Evolutionary conservation across 2,113 vertebrate species (phyloP).

Genomic region (Siniperca knerii): DNA sequence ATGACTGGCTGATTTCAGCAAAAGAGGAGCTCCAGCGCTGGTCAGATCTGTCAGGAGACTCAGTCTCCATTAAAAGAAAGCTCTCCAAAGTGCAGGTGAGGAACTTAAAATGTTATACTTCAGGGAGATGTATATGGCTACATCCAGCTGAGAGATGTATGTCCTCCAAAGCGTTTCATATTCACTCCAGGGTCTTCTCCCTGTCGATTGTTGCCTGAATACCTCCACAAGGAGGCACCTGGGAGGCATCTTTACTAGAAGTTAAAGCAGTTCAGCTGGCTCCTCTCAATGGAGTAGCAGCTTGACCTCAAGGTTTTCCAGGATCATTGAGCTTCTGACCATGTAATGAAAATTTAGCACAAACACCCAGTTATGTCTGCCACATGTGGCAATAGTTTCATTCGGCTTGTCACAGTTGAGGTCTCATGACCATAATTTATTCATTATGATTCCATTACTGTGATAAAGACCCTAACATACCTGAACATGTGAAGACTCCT

Average conservation of each 20-base stretch:
- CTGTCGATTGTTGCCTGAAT: not conserved
- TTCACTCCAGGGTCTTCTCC: not conserved
- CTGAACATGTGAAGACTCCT: too few species aligned
- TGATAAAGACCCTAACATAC: too few species aligned
- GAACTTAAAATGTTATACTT: not conserved
- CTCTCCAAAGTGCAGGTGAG: conserved; percentile 92
- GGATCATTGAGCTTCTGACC: not conserved
- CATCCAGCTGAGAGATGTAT: not conserved
- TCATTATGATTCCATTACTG: not conserved
- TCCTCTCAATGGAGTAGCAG: not conserved
- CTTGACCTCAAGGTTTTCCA: not conserved
- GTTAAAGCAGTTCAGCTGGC: not conserved
- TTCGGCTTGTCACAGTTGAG: not conserved
- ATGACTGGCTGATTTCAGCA: conserved; percentile 95
- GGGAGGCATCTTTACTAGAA: not conserved
- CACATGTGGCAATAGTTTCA: not conserved
- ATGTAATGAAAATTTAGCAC: not conserved
- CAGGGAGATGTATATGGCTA: not conserved
- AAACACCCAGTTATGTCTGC: not conserved
- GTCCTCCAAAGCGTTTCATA: not conserved
- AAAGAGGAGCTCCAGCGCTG: conserved; percentile 98
- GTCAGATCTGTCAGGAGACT: conserved; percentile 93
- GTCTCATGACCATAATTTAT: not conserved
- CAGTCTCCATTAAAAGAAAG: conserved; percentile 89
- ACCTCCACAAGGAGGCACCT: not conserved